Evolutionary conservation across 2,113 vertebrate genomes (phyloP).

Genomic region (Sardina pilchardus): DNA sequence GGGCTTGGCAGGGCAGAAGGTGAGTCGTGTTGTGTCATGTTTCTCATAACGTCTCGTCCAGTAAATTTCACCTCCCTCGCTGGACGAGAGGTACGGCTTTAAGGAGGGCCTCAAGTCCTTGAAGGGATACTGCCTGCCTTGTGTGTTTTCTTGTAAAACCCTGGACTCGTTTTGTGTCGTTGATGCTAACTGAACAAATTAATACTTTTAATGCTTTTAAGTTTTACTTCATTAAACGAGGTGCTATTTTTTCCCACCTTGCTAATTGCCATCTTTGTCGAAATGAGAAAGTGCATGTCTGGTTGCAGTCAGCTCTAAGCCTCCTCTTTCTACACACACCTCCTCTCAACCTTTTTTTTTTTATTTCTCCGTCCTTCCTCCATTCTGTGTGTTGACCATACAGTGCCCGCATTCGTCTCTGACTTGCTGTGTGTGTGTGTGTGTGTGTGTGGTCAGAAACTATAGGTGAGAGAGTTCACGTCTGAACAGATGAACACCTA

Average conservation of each 20-base stretch:
- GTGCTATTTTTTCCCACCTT: neutral
- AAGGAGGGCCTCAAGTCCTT: neutral
- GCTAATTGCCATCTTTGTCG: neutral
- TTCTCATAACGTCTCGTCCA: neutral
- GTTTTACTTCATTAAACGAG: neutral
- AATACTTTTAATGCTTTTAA: neutral
- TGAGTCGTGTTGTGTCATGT: neutral
- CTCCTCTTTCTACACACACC: neutral
- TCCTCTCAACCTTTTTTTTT: neutral
- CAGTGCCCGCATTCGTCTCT: neutral
- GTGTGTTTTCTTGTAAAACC: neutral
- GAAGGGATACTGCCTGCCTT: neutral
- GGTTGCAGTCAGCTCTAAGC: neutral
- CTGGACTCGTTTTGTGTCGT: neutral
- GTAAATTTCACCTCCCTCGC: neutral
- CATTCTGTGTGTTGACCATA: neutral
- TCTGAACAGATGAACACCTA: constrained; percentile 29
- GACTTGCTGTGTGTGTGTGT: neutral
- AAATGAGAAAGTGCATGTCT: neutral
- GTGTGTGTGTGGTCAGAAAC: neutral
- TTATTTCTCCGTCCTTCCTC: neutral
- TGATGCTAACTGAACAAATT: neutral
- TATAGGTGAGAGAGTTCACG: neutral
- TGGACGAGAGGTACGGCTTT: neutral
- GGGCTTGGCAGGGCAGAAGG: neutral